These are phyloP conservation scores for Cepphus grylle DNA, from an alignment of 2,113 vertebrate genomes.

Conservation along the genomic window DNA sequence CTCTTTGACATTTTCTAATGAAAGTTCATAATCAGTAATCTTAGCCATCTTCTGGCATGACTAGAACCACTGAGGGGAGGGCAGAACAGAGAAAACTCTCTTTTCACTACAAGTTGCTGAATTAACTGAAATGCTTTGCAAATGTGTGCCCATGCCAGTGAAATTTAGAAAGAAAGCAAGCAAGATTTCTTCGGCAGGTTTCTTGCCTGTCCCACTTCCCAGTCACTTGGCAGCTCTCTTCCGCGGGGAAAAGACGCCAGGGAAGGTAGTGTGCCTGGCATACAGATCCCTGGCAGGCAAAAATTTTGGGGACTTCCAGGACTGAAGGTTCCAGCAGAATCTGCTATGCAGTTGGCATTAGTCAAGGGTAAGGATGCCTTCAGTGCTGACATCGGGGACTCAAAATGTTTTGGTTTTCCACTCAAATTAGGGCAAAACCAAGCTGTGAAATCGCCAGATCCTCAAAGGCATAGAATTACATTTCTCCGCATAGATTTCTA, in stretches of 20 bases:
- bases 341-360: not conserved
- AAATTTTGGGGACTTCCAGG: not conserved
- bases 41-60: not conserved
- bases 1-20: slow-evolving; percentile 2
- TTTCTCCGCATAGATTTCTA: not conserved
- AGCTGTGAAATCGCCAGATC: not conserved
- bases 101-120: not conserved
- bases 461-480: not conserved
- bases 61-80: not conserved
- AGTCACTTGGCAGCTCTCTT: not conserved
- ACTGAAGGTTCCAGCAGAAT: not conserved
- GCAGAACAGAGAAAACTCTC: not conserved
- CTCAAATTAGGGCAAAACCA: not conserved
- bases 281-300: not conserved
- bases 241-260: not conserved
- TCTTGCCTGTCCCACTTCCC: not conserved
- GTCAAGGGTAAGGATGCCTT: not conserved
- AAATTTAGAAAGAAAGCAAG: not conserved
- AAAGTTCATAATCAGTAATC: not conserved
- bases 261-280: not conserved
- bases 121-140: slow-evolving; percentile 4
- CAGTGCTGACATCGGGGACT: not conserved
- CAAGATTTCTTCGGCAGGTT: not conserved
- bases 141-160: not conserved
- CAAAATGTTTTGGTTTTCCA: not conserved